These are phyloP conservation scores for Dendrolimus pini DNA, from an alignment of 2,888 invertebrate genomes.

Conservation along the genomic window DNA sequence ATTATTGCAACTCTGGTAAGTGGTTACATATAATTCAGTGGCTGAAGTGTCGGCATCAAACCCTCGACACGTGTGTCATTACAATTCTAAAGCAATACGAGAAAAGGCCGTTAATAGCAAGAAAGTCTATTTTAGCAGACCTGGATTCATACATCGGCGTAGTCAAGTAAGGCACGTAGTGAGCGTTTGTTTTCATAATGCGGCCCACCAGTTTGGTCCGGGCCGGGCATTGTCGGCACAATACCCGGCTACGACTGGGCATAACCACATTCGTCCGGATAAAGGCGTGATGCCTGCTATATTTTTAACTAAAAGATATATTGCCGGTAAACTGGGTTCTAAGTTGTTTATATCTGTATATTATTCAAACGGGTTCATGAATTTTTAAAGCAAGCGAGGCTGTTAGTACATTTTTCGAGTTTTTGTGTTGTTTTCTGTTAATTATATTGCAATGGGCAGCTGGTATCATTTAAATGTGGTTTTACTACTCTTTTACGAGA, in stretches of 20 bases:
- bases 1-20: too few relatives aligned
- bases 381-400: neutral
- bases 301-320: slow-evolving; percentile 4
- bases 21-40: too few relatives aligned
- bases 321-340: neutral
- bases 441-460: neutral
- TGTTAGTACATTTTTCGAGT: neutral
- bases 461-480: neutral
- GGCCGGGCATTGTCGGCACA: slow-evolving; percentile 20
- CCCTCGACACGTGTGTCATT: too few relatives aligned
- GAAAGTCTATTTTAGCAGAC: too few relatives aligned
- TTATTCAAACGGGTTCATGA: neutral
- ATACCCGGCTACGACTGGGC: slow-evolving; percentile 1
- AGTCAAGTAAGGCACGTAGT: slow-evolving; percentile 25
- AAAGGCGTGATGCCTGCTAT: slow-evolving; percentile 12
- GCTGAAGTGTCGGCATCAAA: too few relatives aligned
- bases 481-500: too few relatives aligned
- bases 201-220: slow-evolving; percentile 17
- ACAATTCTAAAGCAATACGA: too few relatives aligned
- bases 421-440: neutral
- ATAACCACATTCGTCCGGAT: slow-evolving; percentile 10
- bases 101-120: too few relatives aligned
- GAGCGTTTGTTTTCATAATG: slow-evolving; percentile 39
- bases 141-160: slow-evolving; percentile 6
- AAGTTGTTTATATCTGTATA: neutral